These are phyloP conservation scores for Sepioteuthis lessoniana DNA, from an alignment of 2,888 invertebrate species.

Conservation along the genomic window DNA sequence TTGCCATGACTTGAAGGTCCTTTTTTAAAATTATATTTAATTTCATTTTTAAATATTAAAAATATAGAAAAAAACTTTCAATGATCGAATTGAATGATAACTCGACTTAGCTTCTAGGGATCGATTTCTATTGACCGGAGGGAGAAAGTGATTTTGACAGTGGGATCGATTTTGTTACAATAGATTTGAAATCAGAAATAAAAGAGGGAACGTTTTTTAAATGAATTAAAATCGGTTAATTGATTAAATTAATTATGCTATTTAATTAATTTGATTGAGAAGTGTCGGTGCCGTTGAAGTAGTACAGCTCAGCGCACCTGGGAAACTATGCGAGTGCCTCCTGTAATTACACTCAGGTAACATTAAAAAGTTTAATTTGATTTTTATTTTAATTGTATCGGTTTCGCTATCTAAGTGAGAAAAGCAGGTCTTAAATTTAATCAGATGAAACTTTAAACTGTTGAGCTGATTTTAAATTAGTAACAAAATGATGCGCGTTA, in stretches of 20 bases:
- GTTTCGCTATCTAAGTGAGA: not conserved
- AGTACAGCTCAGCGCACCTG: not conserved
- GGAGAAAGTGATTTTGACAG: not conserved
- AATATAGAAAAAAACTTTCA: no score
- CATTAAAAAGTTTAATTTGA: not conserved
- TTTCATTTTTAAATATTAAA: not conserved
- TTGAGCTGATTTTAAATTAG: not conserved
- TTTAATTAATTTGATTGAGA: not conserved
- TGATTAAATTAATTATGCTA: not conserved
- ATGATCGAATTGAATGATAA: not conserved
- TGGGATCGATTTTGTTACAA: not conserved
- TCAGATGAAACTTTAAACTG: not conserved
- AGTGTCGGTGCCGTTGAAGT: not conserved
- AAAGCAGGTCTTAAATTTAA: constrained; percentile 10
- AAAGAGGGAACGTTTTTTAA: not conserved
- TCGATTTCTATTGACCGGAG: not conserved
- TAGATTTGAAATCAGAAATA: not conserved
- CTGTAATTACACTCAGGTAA: constrained; percentile 20
- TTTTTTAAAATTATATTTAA: not conserved
- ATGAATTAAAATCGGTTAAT: constrained; percentile 25
- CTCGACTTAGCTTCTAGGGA: not conserved
- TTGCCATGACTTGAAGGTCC: not conserved
- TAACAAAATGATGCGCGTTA: no score
- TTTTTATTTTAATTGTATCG: not conserved
- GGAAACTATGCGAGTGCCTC: not conserved